These are phyloP conservation scores for Diploscapter pachys DNA, from an alignment of 1,140 invertebrate genomes.

Conservation along the genomic window DNA sequence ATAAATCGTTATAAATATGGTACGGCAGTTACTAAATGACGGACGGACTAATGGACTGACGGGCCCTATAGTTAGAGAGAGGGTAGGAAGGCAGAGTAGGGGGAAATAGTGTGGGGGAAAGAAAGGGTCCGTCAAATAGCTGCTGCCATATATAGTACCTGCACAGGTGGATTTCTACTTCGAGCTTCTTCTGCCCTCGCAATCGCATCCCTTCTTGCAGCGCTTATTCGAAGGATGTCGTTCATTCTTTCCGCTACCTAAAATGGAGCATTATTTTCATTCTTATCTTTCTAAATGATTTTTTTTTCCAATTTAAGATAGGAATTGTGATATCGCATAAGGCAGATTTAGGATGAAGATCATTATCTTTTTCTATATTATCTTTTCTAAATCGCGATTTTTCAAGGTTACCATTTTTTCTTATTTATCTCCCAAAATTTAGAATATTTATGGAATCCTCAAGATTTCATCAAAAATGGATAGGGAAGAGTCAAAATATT, in stretches of 20 bases:
- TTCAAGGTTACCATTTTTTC: too few relatives aligned
- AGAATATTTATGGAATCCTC: too few relatives aligned
- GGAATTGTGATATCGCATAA: too few relatives aligned
- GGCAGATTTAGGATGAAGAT: too few relatives aligned
- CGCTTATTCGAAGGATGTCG: conserved; percentile 86
- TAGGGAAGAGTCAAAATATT: too few relatives aligned
- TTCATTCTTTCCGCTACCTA: conserved; percentile 86
- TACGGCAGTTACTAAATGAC: conserved; percentile 9
- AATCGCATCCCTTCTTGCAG: conserved; percentile 71
- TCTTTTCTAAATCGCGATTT: too few relatives aligned
- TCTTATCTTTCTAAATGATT: too few relatives aligned
- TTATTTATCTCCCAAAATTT: too few relatives aligned
- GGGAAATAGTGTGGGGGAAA: neutral
- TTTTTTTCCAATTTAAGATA: too few relatives aligned
- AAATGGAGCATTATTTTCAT: conserved; percentile 29
- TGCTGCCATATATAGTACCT: neutral
- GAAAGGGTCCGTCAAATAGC: neutral
- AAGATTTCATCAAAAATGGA: too few relatives aligned
- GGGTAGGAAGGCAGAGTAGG: neutral
- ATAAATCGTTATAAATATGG: neutral
- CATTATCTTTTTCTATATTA: too few relatives aligned
- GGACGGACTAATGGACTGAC: too few relatives aligned
- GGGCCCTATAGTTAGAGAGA: neutral
- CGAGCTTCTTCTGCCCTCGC: conserved; percentile 60
- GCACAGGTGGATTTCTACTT: neutral